Conservation (phyloP, 35 echinoderm and acorn worm species). For the Ophiothrix spiculata region DNA sequence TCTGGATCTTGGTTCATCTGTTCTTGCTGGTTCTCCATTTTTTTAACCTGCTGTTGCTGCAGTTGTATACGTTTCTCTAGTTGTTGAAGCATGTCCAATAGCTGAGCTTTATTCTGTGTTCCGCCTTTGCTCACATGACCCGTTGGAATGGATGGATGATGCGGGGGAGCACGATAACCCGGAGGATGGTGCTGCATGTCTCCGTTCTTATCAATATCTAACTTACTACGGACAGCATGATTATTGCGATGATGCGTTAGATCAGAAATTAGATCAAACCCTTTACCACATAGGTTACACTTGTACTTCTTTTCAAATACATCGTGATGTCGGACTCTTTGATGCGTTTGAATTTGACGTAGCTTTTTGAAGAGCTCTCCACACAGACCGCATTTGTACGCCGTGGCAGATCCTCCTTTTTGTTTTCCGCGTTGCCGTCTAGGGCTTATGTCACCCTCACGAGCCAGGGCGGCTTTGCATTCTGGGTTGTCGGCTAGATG, state of each 20-base stretch:
- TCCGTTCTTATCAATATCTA: conserved; percentile 72
- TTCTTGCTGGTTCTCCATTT: conserved; percentile 91
- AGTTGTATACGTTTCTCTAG: conserved; percentile 86
- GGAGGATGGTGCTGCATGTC: conserved; percentile 27
- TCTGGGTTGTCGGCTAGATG: conserved; percentile 87
- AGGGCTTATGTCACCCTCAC: conserved; percentile 56
- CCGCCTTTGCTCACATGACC: conserved; percentile 7
- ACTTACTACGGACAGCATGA: conserved; percentile 76
- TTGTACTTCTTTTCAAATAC: conserved; percentile 99
- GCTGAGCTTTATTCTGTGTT: conserved; percentile 82
- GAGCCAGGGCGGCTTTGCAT: conserved; percentile 80
- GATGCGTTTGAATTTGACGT: conserved; percentile 93
- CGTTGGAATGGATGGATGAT: background rate
- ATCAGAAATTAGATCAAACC: conserved; percentile 94
- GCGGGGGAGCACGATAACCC: background rate
- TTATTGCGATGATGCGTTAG: conserved; percentile 88
- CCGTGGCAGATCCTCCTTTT: conserved; percentile 57
- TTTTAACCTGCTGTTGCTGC: conserved; percentile 83
- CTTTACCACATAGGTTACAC: conserved; percentile 93
- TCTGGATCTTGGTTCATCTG: conserved; percentile 42
- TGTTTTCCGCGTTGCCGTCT: conserved; percentile 64
- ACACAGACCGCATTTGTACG: conserved; percentile 87
- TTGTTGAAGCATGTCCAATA: conserved; percentile 91
- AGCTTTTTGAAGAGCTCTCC: conserved; percentile 93
- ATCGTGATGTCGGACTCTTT: conserved; percentile 90